phyloP scores from a whole-genome alignment of 2,797 vertebrate genomes.

The Enteromius viviparus region DNA sequence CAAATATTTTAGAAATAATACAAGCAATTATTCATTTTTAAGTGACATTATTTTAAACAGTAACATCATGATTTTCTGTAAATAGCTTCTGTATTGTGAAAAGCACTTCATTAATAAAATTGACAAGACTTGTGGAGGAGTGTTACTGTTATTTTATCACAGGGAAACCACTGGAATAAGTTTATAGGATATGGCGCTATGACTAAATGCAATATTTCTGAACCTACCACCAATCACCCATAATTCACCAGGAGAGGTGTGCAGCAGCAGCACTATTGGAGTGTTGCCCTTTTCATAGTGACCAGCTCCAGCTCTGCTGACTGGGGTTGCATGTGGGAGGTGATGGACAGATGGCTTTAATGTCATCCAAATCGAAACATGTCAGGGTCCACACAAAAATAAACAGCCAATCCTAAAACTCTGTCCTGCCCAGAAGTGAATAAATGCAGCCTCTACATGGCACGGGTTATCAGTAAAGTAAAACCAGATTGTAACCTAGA shows the following conservation, averaged over 20 bases:
- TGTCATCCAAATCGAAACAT: conserved; percentile 65
- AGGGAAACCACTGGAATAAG: neutral
- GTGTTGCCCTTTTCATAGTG: neutral
- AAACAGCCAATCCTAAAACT: conserved; percentile 59
- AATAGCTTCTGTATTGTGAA: neutral
- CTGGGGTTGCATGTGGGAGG: conserved; percentile 2
- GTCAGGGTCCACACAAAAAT: conserved; percentile 66
- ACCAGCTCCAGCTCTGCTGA: neutral
- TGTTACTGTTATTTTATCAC: neutral
- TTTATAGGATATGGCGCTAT: neutral
- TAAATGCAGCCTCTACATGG: conserved; percentile 53
- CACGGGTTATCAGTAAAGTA: conserved; percentile 65
- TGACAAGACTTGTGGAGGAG: neutral
- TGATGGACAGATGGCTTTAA: conserved; percentile 72
- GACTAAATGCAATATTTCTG: neutral
- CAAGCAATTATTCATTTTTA: neutral
- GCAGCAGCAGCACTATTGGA: neutral
- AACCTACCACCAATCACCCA: neutral
- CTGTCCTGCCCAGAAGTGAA: conserved; percentile 31
- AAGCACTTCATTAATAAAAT: neutral
- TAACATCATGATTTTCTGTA: neutral
- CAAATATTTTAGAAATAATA: too few species aligned
- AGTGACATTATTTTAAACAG: neutral
- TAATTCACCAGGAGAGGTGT: conserved; percentile 1
- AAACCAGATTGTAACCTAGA: conserved; percentile 74